Evolutionary conservation across 1,140 invertebrate species (phyloP).

Genomic region (Venustaconcha ellipsiformis): DNA sequence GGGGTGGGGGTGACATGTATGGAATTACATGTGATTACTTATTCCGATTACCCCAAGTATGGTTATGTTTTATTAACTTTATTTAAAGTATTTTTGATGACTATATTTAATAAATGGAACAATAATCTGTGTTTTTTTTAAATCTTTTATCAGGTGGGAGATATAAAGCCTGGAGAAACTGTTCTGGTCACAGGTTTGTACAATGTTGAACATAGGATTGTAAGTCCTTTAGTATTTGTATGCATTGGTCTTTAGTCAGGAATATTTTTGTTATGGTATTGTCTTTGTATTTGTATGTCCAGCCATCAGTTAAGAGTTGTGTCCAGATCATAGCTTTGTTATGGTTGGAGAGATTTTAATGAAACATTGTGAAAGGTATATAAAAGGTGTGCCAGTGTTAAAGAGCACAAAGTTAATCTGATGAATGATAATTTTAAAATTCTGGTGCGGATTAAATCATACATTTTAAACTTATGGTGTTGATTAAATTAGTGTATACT

Average conservation of each 20-base stretch:
- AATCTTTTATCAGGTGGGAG: constrained; percentile 45
- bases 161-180: constrained; percentile 62
- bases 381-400: too few species aligned
- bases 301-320: too few species aligned
- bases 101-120: neutral
- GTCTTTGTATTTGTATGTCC: too few species aligned
- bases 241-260: neutral
- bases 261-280: neutral
- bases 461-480: too few species aligned
- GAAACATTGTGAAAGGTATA: too few species aligned
- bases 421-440: too few species aligned
- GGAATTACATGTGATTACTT: neutral
- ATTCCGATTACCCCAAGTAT: neutral
- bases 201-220: neutral
- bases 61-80: neutral
- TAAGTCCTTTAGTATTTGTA: neutral
- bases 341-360: too few species aligned
- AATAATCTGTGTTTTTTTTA: neutral
- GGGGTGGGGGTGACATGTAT: neutral
- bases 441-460: too few species aligned
- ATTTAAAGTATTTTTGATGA: neutral
- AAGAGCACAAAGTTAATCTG: too few species aligned
- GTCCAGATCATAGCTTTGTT: too few species aligned
- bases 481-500: too few species aligned
- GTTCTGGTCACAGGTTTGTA: constrained; percentile 64